Base-by-base conservation (phyloP, 2,797 vertebrate genomes). In the Limosa lapponica region DNA sequence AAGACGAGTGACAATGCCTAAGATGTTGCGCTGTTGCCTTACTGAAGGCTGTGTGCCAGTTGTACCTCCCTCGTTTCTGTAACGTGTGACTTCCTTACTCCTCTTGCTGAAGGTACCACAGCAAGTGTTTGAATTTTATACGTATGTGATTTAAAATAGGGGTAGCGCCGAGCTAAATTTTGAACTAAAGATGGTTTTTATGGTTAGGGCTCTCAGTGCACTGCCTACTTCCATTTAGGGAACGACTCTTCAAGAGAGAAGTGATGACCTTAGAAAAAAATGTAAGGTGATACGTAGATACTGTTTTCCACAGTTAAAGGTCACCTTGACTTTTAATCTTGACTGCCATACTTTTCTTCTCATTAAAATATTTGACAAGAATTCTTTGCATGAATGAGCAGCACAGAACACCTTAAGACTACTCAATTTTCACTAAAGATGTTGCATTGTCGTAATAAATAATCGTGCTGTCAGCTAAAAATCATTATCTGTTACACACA, bases 321-420 rank as follows among this genome's bases (percentile, higher is more conserved):
- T 97, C 98, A 98, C 97, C 97, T 98, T 98, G 98, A 96, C 93
- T 97, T 97, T 97, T 97, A 97, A 96, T 97, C 96, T 95, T 41
- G 57, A 92, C 91, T 96, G 96, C 96, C 92, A 96, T 88, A 96
- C 90, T 97, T 97, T 98, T 93, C 97, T 93, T 97, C 98, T 98
- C 98, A 98, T 98, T 98, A 98, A 97, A 97, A 98, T 97, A 98
- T 97, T 97, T 98, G 98, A 98, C 97, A 98, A 98, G 98, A 96
- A 94, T 97, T 98, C 97, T 97, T 96, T 97, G 97, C 98, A 97
- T 96, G 97, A 94, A 91, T 97, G 97, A 98, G 69, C 97, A 96
- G 85, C 90, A 71, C 81, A 80, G 86, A 96, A 95, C 94, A 91
- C 93, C 96, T 97, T 90, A 90, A 93, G 85, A 94, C 95, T 94